A percentile compares a stretch with the other conserved stretches of the same genome.
Evolutionary conservation across 1,140 invertebrate genomes (phyloP).

Genomic region (Pseudomyrmex gracilis): DNA sequence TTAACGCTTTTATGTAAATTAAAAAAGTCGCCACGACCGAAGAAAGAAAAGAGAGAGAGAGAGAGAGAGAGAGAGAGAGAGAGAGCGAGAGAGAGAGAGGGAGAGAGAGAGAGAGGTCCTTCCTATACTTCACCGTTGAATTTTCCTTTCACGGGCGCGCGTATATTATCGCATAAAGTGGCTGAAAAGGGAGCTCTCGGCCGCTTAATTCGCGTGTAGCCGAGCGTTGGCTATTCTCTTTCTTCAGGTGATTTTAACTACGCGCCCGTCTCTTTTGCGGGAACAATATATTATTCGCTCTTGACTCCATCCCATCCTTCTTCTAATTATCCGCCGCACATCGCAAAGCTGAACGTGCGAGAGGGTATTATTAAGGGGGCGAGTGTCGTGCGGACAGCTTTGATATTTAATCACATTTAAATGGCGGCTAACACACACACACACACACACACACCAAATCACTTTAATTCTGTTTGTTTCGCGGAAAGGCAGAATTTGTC

Average conservation of each 20-base stretch:
- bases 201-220: constrained; percentile 22
- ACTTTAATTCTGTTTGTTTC: constrained; percentile 82
- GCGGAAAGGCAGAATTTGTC: constrained; percentile 69
- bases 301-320: constrained; percentile 67
- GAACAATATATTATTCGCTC: constrained; percentile 75
- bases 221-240: constrained; percentile 16
- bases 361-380: constrained; percentile 13
- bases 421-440: constrained; percentile 70
- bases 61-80: too few species aligned
- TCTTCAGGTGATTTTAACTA: constrained; percentile 41
- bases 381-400: constrained; percentile 71
- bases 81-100: too few species aligned
- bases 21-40: not conserved
- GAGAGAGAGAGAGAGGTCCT: not conserved
- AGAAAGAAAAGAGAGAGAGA: too few species aligned
- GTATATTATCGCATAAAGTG: constrained; percentile 20
- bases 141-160: constrained; percentile 1
- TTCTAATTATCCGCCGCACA: constrained; percentile 82
- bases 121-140: not conserved
- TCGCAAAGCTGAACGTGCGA: constrained; percentile 73
- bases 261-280: not conserved
- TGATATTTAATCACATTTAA: constrained; percentile 84
- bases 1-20: not conserved
- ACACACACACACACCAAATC: constrained; percentile 72
- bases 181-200: constrained; percentile 11